Conservation (phyloP, 2,797 vertebrate species). For the Phalanger gymnotis region DNA sequence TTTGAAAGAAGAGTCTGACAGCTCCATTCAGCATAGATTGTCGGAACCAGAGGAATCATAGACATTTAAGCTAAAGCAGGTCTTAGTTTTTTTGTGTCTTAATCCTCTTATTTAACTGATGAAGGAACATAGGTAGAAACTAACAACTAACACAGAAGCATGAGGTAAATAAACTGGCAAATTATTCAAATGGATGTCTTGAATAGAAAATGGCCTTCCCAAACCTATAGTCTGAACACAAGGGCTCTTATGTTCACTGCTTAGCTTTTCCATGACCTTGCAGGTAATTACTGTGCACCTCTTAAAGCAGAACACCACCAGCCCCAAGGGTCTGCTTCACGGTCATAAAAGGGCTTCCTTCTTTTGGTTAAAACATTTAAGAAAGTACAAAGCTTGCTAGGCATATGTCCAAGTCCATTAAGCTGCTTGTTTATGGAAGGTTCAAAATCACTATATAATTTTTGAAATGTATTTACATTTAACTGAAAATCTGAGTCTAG, state of each 20-base stretch:
- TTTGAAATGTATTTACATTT: background rate
- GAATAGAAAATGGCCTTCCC: too few species aligned
- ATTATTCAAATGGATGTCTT: background rate
- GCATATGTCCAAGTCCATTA: background rate
- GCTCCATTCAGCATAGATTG: too few species aligned
- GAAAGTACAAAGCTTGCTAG: slow-evolving; percentile 3
- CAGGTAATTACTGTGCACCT: background rate
- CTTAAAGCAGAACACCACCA: background rate
- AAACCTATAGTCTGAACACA: too few species aligned
- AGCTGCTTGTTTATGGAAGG: background rate
- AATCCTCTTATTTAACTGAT: too few species aligned
- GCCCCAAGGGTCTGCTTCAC: background rate
- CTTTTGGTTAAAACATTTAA: slow-evolving; percentile 11
- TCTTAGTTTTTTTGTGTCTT: too few species aligned
- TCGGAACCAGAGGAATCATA: too few species aligned
- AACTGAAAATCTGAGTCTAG: background rate
- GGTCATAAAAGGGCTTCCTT: slow-evolving; percentile 16
- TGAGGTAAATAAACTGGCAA: too few species aligned
- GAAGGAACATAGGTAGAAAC: too few species aligned
- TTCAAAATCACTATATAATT: background rate
- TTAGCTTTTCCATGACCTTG: background rate
- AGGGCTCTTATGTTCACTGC: too few species aligned
- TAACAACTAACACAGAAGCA: too few species aligned
- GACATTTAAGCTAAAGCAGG: too few species aligned
- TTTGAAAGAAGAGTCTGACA: too few species aligned